Percentiles rank a stretch among this genome's conserved stretches.
Conservation (phyloP, 2,888 invertebrate species). For the Drosophila engyochracea region DNA sequence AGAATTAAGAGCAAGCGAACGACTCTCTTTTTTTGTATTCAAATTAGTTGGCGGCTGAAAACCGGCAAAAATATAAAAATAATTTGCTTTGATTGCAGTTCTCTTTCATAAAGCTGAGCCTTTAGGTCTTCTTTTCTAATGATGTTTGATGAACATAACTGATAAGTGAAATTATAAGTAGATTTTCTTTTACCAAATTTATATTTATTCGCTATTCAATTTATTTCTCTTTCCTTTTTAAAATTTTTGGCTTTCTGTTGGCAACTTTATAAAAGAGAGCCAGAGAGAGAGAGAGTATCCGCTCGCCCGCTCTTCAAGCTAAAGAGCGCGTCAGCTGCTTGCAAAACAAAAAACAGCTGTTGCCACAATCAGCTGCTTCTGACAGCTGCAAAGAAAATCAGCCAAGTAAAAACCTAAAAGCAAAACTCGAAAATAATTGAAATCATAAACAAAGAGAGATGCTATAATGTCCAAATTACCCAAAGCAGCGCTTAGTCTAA, state of each 20-base stretch:
- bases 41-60: background rate
- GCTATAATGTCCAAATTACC: slow-evolving; percentile 83
- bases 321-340: slow-evolving; percentile 15
- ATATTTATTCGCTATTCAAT: background rate
- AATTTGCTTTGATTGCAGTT: background rate
- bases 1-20: background rate
- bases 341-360: slow-evolving; percentile 26
- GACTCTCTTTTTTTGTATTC: background rate
- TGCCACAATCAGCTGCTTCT: slow-evolving; percentile 53
- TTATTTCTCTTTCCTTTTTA: background rate
- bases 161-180: background rate
- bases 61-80: background rate
- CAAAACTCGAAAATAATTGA: background rate
- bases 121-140: background rate
- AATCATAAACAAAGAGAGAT: slow-evolving; percentile 5
- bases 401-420: background rate
- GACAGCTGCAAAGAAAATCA: slow-evolving; percentile 7
- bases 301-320: slow-evolving; percentile 1
- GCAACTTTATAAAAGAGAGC: background rate
- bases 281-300: slow-evolving; percentile 5
- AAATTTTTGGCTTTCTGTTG: background rate
- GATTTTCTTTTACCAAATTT: background rate
- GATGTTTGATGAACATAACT: background rate
- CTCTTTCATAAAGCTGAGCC: background rate
- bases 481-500: slow-evolving; percentile 87